Conservation (phyloP, 2,113 vertebrate species). For the Taurulus bubalis region DNA sequence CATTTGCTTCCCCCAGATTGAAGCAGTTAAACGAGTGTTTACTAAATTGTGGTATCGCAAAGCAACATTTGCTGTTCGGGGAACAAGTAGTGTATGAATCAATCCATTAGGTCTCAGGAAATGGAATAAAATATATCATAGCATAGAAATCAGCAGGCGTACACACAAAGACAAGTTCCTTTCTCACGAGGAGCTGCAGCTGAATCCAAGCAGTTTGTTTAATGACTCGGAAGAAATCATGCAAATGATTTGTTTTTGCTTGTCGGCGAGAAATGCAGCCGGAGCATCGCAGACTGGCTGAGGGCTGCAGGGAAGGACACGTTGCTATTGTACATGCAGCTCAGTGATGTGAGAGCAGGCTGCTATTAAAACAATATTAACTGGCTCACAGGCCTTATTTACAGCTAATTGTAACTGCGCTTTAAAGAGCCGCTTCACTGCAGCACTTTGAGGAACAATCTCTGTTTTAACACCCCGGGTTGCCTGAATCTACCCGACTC, state of each 20-base stretch:
- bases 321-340: conserved; percentile 16
- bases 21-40: conserved; percentile 6
- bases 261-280: conserved; percentile 41
- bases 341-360: conserved; percentile 7
- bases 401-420: conserved; percentile 52
- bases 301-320: conserved; percentile 50
- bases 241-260: conserved; percentile 56
- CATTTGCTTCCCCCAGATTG: neutral
- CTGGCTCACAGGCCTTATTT: conserved; percentile 44
- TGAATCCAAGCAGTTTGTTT: conserved; percentile 49
- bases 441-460: conserved; percentile 38
- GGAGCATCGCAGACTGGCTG: conserved; percentile 20
- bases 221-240: conserved; percentile 52
- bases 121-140: conserved; percentile 4
- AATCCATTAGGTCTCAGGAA: conserved; percentile 4
- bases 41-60: neutral
- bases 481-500: conserved; percentile 14
- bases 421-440: conserved; percentile 56
- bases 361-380: conserved; percentile 51
- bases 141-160: neutral
- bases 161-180: neutral
- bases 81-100: conserved; percentile 21
- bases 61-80: neutral
- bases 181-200: conserved; percentile 9
- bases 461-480: conserved; percentile 43